Evolutionary conservation across 2,797 vertebrate species (phyloP).

Genomic region (Apogon hyalosoma): DNA sequence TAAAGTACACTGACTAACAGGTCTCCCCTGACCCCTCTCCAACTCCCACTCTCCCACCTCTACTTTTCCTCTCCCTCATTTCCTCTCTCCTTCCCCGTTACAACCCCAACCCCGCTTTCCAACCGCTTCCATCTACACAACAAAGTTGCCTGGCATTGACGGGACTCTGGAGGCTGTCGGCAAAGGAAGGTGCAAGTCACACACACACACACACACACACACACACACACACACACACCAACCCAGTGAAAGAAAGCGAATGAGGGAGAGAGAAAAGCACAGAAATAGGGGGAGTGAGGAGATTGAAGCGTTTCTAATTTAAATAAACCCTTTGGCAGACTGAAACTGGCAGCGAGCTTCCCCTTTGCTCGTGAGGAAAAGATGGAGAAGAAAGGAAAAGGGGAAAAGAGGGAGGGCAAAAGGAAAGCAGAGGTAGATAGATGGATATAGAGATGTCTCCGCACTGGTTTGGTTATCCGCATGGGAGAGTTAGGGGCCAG

Average conservation of each 20-base stretch:
- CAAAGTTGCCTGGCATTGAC: constrained; percentile 83
- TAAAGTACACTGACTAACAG: constrained; percentile 78
- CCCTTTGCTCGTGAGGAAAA: constrained; percentile 80
- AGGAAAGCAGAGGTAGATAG: constrained; percentile 75
- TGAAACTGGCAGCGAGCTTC: constrained; percentile 88
- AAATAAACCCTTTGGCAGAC: constrained; percentile 88
- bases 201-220: too few species aligned
- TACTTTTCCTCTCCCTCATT: constrained; percentile 75
- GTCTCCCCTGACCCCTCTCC: constrained; percentile 76
- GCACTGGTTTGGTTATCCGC: constrained; percentile 71
- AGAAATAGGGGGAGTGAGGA: constrained; percentile 62
- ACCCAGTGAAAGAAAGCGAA: constrained; percentile 65
- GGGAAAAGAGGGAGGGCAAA: constrained; percentile 66
- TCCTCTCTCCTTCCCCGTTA: constrained; percentile 65
- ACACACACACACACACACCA: constrained; percentile 2
- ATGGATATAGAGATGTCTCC: constrained; percentile 80
- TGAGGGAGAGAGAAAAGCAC: constrained; percentile 40
- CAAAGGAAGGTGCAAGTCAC: constrained; percentile 71
- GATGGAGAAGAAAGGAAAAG: constrained; percentile 75
- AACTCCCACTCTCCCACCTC: constrained; percentile 71
- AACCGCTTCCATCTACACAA: constrained; percentile 80
- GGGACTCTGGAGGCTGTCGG: constrained; percentile 76
- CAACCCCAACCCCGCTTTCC: constrained; percentile 55
- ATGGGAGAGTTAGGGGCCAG: constrained; percentile 75
- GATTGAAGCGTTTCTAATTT: constrained; percentile 87